Percentiles rank a stretch among this genome's conserved stretches.
Conservation (phyloP, 2,888 invertebrate genomes). For the Pollenia amentaria region DNA sequence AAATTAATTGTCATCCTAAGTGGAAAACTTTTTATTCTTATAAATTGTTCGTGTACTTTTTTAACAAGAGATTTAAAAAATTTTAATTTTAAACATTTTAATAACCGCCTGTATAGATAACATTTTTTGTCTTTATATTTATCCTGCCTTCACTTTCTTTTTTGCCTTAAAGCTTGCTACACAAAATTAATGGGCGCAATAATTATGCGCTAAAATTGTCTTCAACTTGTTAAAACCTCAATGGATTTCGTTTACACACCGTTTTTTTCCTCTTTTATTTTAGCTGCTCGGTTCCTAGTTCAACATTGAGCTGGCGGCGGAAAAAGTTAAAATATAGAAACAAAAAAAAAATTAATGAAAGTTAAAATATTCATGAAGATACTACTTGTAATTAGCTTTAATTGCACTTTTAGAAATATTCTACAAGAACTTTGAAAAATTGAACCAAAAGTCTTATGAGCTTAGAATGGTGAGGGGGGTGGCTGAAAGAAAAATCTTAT, state of each 20-base stretch:
- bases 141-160: not conserved
- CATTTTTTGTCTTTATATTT: not conserved
- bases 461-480: too few relatives aligned
- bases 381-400: constrained; percentile 53
- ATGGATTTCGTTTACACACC: constrained; percentile 27
- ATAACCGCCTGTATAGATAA: not conserved
- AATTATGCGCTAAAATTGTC: constrained; percentile 58
- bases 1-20: too few relatives aligned
- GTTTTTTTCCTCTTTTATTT: not conserved
- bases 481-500: not conserved
- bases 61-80: too few relatives aligned
- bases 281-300: too few relatives aligned
- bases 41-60: too few relatives aligned
- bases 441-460: not conserved
- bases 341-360: not conserved
- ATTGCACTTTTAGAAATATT: constrained; percentile 43
- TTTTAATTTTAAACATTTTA: constrained; percentile 9
- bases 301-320: too few relatives aligned
- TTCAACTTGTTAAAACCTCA: constrained; percentile 40
- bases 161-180: not conserved
- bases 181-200: constrained; percentile 58
- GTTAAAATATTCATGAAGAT: constrained; percentile 35
- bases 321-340: too few relatives aligned
- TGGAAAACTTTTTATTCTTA: too few relatives aligned
- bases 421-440: not conserved